These are phyloP conservation scores for Rhea pennata DNA, from an alignment of 2,113 vertebrate genomes.

Conservation along the genomic window DNA sequence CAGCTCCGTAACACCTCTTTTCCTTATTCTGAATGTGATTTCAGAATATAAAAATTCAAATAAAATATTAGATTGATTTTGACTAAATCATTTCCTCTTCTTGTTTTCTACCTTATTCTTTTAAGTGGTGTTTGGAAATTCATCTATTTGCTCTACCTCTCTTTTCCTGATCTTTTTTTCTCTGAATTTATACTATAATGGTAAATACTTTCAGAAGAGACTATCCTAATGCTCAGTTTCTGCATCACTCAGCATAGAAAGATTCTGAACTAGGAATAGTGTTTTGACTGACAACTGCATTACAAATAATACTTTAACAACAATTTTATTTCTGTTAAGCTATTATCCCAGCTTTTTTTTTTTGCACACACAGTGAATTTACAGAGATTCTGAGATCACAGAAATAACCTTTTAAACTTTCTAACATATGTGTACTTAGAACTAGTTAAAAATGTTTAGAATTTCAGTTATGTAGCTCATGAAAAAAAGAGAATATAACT, in stretches of 20 bases:
- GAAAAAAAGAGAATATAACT: neutral
- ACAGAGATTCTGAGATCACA: neutral
- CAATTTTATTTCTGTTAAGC: neutral
- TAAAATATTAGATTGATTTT: accelerated
- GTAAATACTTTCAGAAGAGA: neutral
- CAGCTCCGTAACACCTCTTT: neutral
- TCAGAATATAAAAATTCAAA: neutral
- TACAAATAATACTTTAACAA: neutral
- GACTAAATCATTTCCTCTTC: neutral
- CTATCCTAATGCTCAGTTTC: accelerated
- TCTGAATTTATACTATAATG: neutral
- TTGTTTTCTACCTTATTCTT: neutral
- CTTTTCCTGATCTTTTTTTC: neutral
- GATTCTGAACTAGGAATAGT: neutral
- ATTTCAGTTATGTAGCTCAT: neutral
- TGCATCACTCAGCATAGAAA: accelerated
- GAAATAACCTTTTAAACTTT: neutral
- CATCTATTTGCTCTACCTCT: neutral
- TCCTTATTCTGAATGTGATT: neutral
- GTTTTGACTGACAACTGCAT: neutral
- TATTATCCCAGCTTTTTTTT: neutral
- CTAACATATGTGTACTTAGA: neutral
- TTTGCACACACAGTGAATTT: neutral
- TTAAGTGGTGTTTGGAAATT: neutral
- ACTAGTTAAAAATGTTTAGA: neutral